phyloP scores from a whole-genome alignment of 2,888 invertebrate species.

The Caenorhabditis sinica region DNA sequence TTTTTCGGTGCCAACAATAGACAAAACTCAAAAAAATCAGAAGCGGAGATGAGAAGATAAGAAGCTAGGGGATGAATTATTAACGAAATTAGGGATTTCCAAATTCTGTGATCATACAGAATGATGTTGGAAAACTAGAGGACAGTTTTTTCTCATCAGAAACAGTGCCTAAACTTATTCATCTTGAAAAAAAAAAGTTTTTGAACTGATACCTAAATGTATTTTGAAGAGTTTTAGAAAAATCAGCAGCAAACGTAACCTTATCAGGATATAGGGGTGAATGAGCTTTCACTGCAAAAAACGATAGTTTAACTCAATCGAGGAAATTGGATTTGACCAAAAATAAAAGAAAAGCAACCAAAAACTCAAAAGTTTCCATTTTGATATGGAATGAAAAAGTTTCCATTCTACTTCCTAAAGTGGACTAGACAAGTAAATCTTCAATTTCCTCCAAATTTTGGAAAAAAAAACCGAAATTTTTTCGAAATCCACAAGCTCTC shows the following conservation, averaged over 20 bases:
- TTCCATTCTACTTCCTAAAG: not conserved
- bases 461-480: conserved; percentile 28
- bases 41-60: not conserved
- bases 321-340: not conserved
- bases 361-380: conserved; percentile 6
- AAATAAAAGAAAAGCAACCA: not conserved
- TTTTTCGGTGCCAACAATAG: too few species aligned
- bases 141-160: too few species aligned
- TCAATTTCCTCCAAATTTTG: conserved; percentile 16
- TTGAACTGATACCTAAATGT: too few species aligned
- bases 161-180: too few species aligned
- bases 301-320: not conserved
- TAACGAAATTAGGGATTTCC: not conserved
- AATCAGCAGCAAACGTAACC: too few species aligned
- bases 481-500: conserved; percentile 14
- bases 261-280: too few species aligned
- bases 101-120: not conserved
- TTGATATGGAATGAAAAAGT: not conserved
- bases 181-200: too few species aligned
- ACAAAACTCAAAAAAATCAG: conserved; percentile 1
- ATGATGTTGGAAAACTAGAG: not conserved
- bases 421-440: conserved; percentile 21
- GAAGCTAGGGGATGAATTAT: not conserved
- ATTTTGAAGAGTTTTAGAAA: too few species aligned
- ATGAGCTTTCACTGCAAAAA: not conserved